Conservation (phyloP, 2,888 invertebrate genomes). For the Orthonychiurus folsomi region DNA sequence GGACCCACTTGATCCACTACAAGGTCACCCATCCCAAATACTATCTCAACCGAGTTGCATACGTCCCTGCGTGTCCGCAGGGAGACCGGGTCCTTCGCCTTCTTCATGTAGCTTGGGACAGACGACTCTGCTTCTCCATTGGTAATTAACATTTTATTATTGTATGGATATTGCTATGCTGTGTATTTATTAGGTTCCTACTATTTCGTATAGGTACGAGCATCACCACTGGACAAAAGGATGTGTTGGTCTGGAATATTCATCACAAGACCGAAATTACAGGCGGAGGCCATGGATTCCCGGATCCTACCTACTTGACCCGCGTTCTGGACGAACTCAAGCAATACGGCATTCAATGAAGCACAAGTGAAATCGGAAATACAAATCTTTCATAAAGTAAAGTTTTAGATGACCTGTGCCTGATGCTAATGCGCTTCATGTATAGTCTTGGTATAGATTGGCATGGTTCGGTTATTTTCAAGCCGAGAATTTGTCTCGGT, state of each 20-base stretch:
- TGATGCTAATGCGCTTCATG: background rate
- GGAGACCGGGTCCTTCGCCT: background rate
- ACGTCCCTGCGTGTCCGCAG: background rate
- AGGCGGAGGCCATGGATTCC: slow-evolving; percentile 10
- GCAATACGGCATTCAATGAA: background rate
- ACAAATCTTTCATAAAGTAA: no score
- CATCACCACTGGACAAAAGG: background rate
- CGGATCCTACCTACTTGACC: slow-evolving; percentile 6
- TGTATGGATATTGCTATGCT: no score
- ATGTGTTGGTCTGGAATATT: slow-evolving; percentile 9
- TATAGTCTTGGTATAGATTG: no score
- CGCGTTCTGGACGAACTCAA: background rate
- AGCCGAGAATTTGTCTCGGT: no score
- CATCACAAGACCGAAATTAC: slow-evolving; percentile 4
- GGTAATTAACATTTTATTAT: no score
- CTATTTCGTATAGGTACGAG: no score
- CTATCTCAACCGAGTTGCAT: background rate
- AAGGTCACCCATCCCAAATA: background rate
- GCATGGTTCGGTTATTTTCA: no score
- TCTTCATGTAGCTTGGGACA: slow-evolving; percentile 6
- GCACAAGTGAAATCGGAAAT: no score
- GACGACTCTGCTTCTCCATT: slow-evolving; percentile 11
- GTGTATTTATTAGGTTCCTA: no score
- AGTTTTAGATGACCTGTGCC: no score
- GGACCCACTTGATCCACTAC: background rate